phyloP scores from a whole-genome alignment of 2,797 vertebrate species.

The Schizopygopsis malacanthus region DNA sequence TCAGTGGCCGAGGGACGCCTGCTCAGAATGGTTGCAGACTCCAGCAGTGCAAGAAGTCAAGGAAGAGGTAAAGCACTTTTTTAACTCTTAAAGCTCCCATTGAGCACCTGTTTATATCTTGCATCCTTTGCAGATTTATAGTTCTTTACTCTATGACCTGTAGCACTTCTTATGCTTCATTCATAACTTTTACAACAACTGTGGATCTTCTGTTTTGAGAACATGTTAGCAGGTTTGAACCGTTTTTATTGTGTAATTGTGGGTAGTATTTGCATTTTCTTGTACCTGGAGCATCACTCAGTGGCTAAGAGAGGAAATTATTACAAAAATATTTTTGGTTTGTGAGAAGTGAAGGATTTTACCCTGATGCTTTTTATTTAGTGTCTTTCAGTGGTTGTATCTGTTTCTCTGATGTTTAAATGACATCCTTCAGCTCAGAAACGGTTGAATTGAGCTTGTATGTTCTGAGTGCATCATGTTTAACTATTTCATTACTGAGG shows the following conservation, averaged over 20 bases:
- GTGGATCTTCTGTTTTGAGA: conserved; percentile 10
- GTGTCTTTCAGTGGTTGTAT: not conserved
- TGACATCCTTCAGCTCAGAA: not conserved
- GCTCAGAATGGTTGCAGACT: conserved; percentile 79
- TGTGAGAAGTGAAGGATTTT: conserved; percentile 18
- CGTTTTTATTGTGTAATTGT: not conserved
- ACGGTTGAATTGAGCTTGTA: conserved; percentile 5
- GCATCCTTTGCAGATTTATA: not conserved
- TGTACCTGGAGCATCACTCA: conserved; percentile 57
- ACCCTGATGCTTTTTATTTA: not conserved
- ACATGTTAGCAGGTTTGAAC: not conserved
- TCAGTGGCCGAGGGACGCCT: conserved; percentile 87
- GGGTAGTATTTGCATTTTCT: conserved; percentile 17
- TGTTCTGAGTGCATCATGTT: not conserved
- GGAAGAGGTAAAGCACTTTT: conserved; percentile 84
- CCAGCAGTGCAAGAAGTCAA: conserved; percentile 85
- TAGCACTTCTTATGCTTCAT: conserved; percentile 6
- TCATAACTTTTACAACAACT: conserved; percentile 15
- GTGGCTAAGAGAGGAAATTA: conserved; percentile 41
- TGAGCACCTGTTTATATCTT: conserved; percentile 9
- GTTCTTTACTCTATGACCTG: not conserved
- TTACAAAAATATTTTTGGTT: conserved; percentile 1
- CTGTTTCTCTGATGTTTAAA: conserved; percentile 12
- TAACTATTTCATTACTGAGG: not conserved
- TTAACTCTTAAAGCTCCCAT: not conserved